Conservation (phyloP, 2,113 vertebrate genomes). For the Amblyopsis rosae region DNA sequence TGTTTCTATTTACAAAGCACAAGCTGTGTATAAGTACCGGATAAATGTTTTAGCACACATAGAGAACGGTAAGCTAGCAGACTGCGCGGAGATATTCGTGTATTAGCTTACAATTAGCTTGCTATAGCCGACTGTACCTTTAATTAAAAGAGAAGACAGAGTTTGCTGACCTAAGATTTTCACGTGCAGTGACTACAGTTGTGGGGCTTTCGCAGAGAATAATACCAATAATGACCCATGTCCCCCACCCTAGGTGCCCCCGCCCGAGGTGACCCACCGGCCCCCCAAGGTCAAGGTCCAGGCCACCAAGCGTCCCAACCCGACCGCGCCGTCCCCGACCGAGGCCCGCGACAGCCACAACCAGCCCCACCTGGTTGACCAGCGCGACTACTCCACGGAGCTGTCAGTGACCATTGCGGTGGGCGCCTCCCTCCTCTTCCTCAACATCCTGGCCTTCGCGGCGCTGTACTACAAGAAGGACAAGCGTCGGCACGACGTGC, state of each 20-base stretch:
- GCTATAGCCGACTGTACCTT: too few species aligned
- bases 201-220: not conserved
- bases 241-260: slow-evolving; percentile 77
- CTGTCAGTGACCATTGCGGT: slow-evolving; percentile 96
- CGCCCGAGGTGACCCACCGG: slow-evolving; percentile 90
- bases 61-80: too few species aligned
- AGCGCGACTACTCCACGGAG: slow-evolving; percentile 97
- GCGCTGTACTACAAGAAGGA: slow-evolving; percentile 99
- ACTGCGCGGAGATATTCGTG: too few species aligned
- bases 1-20: too few species aligned
- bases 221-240: not conserved
- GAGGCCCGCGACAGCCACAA: slow-evolving; percentile 91
- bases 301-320: slow-evolving; percentile 83
- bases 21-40: too few species aligned
- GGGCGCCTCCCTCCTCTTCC: slow-evolving; percentile 93
- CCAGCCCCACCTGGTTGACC: slow-evolving; percentile 94
- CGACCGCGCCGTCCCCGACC: slow-evolving; percentile 88
- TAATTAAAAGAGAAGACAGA: too few species aligned
- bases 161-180: too few species aligned
- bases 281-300: slow-evolving; percentile 88
- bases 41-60: too few species aligned
- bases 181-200: too few species aligned
- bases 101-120: too few species aligned
- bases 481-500: slow-evolving; percentile 94
- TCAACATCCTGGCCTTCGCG: slow-evolving; percentile 97